phyloP scores from a whole-genome alignment of 2,797 vertebrate species.

The Oryzias sinensis region DNA sequence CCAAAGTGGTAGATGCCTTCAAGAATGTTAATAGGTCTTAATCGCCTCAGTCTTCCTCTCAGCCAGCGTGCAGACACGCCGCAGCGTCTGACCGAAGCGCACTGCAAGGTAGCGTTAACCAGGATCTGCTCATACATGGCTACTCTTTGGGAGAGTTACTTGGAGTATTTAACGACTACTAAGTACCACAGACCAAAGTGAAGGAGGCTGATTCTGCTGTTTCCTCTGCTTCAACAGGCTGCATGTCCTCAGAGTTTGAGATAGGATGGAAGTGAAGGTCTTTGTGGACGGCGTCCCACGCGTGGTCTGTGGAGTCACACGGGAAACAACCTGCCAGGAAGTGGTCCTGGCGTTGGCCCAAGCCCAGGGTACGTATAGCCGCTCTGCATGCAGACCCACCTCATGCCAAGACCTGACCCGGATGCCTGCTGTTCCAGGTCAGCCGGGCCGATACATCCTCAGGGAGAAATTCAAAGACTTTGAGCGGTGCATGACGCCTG shows the following conservation, averaged over 20 bases:
- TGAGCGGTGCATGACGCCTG: conserved; percentile 70
- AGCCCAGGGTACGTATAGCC: conserved; percentile 68
- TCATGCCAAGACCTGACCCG: background rate
- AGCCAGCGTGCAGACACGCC: conserved; percentile 20
- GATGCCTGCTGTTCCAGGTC: conserved; percentile 58
- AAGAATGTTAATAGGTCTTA: conserved; percentile 68
- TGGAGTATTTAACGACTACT: background rate
- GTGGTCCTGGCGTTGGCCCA: conserved; percentile 80
- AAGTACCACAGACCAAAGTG: background rate
- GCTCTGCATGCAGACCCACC: background rate
- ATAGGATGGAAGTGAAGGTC: conserved; percentile 81
- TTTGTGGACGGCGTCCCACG: conserved; percentile 75
- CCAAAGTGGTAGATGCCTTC: conserved; percentile 27
- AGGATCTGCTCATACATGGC: background rate
- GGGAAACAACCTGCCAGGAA: conserved; percentile 81
- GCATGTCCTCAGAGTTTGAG: background rate
- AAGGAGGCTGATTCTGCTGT: conserved; percentile 33
- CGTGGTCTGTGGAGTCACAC: conserved; percentile 79
- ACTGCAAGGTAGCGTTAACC: conserved; percentile 40
- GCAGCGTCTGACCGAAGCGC: conserved; percentile 4
- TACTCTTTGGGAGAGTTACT: background rate
- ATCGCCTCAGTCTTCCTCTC: conserved; percentile 47
- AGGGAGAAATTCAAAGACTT: conserved; percentile 81
- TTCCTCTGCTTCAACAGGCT: conserved; percentile 17
- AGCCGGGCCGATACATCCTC: conserved; percentile 78